Evolutionary conservation across 2,797 vertebrate species (phyloP).

Genomic region (Hephaestus fuliginosus): DNA sequence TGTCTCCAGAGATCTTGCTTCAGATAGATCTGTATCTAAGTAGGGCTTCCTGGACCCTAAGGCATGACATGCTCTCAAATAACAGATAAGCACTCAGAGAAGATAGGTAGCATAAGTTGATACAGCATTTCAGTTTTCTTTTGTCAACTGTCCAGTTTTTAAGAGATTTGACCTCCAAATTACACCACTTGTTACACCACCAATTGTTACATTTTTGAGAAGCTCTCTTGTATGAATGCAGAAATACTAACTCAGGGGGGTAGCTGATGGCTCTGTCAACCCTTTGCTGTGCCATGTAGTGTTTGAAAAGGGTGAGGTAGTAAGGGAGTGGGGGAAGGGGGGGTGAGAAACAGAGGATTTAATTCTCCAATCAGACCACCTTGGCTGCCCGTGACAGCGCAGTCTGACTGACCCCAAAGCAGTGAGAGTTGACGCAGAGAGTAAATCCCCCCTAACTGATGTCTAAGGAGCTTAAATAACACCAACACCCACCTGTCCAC

Average conservation of each 20-base stretch:
- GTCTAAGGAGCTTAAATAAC: constrained; percentile 53
- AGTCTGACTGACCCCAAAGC: constrained; percentile 40
- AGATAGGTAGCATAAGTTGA: constrained; percentile 17
- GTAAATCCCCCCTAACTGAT: constrained; percentile 46
- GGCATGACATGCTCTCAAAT: constrained; percentile 53
- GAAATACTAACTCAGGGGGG: constrained; percentile 83
- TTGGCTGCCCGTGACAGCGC: constrained; percentile 19
- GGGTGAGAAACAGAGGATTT: constrained; percentile 45
- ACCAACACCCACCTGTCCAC: constrained; percentile 33
- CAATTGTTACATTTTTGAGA: constrained; percentile 44
- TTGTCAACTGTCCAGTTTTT: constrained; percentile 41
- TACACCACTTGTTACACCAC: constrained; percentile 6
- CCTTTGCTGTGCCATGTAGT: constrained; percentile 77
- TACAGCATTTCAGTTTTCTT: constrained; percentile 42
- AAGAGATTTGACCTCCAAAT: constrained; percentile 51
- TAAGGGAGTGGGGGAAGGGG: constrained; percentile 63
- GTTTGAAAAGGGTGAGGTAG: constrained; percentile 79
- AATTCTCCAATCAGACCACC: constrained; percentile 64
- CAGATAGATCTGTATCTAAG: constrained; percentile 67
- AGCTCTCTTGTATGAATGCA: constrained; percentile 43
- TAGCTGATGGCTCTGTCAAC: constrained; percentile 85
- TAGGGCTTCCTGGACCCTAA: constrained; percentile 61
- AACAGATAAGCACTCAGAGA: constrained; percentile 39
- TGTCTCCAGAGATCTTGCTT: constrained; percentile 51
- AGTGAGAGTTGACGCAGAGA: constrained; percentile 37